Percentiles rank a stretch among this genome's conserved stretches.
phyloP scores from a whole-genome alignment of 2,113 vertebrate species.

The Myrmophylax atrothorax region DNA sequence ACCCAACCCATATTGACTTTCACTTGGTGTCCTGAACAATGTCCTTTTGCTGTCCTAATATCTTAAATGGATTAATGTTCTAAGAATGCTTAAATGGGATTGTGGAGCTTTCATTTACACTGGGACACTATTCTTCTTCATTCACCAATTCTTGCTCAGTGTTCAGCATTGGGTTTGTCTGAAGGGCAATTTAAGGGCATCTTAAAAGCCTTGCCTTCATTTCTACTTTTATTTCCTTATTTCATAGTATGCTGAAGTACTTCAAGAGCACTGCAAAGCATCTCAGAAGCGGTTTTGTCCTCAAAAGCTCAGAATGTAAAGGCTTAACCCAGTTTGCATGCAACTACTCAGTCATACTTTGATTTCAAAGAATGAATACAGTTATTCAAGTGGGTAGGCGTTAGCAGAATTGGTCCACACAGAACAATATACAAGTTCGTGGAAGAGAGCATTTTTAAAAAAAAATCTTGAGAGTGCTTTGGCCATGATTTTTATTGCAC shows the following conservation, averaged over 20 bases:
- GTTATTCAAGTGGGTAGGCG: neutral
- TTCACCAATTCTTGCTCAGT: neutral
- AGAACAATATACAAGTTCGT: neutral
- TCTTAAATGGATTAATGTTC: conserved; percentile 47
- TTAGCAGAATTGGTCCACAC: neutral
- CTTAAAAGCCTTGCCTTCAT: neutral
- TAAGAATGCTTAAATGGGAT: conserved; percentile 37
- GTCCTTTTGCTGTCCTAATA: conserved; percentile 20
- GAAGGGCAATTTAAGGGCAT: neutral
- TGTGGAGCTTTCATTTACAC: neutral
- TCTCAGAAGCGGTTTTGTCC: neutral
- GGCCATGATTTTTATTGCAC: neutral
- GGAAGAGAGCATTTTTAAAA: neutral
- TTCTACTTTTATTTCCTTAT: neutral
- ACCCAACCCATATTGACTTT: neutral
- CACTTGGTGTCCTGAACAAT: conserved; percentile 6
- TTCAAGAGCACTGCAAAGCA: conserved; percentile 8
- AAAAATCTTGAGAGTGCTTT: neutral
- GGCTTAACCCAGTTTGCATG: conserved; percentile 15
- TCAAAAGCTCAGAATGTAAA: conserved; percentile 25
- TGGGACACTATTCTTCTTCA: conserved; percentile 14
- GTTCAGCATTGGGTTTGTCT: neutral
- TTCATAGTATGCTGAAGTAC: neutral
- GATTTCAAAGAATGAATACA: conserved; percentile 3
- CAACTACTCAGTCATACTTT: neutral